A percentile compares a stretch with the other conserved stretches of the same genome.
phyloP scores from a whole-genome alignment of 2,888 invertebrate genomes.

The Drosophila mulleri region DNA sequence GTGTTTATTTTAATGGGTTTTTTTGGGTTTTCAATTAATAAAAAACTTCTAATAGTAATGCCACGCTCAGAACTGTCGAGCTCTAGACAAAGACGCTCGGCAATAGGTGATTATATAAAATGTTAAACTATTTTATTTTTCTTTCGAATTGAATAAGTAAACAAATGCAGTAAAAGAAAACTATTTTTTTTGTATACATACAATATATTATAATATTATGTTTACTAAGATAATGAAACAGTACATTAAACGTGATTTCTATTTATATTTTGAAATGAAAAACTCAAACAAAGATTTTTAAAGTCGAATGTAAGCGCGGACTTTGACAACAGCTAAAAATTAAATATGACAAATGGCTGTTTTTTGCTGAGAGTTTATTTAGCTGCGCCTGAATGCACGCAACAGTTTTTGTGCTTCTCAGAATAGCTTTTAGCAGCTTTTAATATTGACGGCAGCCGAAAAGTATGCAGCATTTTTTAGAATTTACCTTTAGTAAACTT shows the following conservation, averaged over 20 bases:
- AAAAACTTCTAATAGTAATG: too few species aligned
- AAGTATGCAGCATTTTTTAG: slow-evolving; percentile 18
- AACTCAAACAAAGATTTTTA: neutral
- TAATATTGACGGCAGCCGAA: neutral
- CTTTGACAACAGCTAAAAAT: neutral
- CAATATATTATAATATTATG: too few species aligned
- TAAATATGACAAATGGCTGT: neutral
- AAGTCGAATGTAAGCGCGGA: neutral
- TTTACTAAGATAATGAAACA: too few species aligned
- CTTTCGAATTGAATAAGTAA: too few species aligned
- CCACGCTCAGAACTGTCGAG: too few species aligned
- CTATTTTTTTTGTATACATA: too few species aligned
- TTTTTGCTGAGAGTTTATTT: too few species aligned
- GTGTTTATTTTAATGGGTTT: neutral
- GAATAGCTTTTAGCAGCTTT: neutral
- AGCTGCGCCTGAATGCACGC: neutral
- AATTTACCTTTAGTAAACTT: neutral
- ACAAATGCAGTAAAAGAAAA: too few species aligned
- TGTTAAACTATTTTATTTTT: too few species aligned
- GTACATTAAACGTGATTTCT: neutral
- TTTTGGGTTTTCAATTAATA: too few species aligned
- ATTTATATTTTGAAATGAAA: neutral
- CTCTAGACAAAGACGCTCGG: too few species aligned
- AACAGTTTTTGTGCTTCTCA: neutral
- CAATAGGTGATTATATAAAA: too few species aligned